Percentiles rank a stretch among this genome's conserved stretches.
Conservation (phyloP, 2,113 vertebrate species). For the Chascanopsetta lugubris region DNA sequence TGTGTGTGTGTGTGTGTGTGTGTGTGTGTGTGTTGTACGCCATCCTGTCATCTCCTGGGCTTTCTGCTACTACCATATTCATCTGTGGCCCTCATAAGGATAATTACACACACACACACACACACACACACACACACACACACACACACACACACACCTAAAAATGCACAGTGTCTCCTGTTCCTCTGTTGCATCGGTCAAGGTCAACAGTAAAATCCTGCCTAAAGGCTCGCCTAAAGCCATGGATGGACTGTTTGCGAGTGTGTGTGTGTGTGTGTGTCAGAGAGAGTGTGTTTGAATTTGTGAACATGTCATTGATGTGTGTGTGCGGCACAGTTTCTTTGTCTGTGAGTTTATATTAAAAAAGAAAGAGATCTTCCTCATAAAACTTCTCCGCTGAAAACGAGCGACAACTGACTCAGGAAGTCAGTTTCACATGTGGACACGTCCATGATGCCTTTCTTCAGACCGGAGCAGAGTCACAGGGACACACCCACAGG, state of each 20-base stretch:
- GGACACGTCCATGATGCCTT: too few species aligned
- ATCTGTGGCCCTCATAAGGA: conserved; percentile 70
- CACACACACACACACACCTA: conserved; percentile 33
- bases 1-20: conserved; percentile 15
- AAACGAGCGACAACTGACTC: not conserved
- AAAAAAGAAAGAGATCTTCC: not conserved
- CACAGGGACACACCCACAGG: too few species aligned
- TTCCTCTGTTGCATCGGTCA: conserved; percentile 43
- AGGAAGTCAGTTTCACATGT: too few species aligned
- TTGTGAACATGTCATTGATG: not conserved
- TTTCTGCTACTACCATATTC: conserved; percentile 66
- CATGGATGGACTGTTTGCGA: conserved; percentile 25
- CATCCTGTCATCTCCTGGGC: conserved; percentile 61
- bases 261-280: conserved; percentile 12
- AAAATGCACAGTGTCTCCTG: conserved; percentile 20
- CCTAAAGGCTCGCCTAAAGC: conserved; percentile 64
- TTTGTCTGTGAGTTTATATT: conserved; percentile 1
- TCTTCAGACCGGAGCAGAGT: too few species aligned
- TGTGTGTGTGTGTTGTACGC: conserved; percentile 34
- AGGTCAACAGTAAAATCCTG: conserved; percentile 66
- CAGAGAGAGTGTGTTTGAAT: conserved; percentile 6
- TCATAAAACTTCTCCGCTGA: not conserved
- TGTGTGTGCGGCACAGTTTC: not conserved
- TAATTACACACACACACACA: conserved; percentile 57
- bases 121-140: conserved; percentile 37